Conservation (phyloP, 30 jellyfish, hydroid and myxozoan species). For the Aurelia sp. region DNA sequence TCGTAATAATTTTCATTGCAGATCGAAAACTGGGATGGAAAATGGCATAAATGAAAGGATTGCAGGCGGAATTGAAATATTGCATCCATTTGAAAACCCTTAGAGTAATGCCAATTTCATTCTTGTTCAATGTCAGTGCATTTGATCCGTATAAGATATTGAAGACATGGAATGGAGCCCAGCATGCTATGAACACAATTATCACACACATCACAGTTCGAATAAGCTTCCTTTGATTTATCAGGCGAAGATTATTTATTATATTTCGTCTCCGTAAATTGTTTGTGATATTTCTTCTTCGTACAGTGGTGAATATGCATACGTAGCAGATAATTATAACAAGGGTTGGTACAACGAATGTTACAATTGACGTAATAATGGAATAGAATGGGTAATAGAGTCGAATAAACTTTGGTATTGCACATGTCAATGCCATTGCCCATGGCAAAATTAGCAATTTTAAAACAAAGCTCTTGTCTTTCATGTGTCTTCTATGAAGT, state of each 20-base stretch:
- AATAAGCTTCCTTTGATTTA: not conserved
- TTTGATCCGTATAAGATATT: not conserved
- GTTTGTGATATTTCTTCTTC: too few species aligned
- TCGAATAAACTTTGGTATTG: not conserved
- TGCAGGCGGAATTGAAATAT: conserved; percentile 34
- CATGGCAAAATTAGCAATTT: not conserved
- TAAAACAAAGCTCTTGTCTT: not conserved
- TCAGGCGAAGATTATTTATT: not conserved
- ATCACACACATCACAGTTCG: not conserved
- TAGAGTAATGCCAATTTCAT: not conserved
- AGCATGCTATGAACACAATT: not conserved
- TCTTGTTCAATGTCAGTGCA: not conserved
- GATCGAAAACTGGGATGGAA: conserved; percentile 8
- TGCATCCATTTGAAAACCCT: not conserved
- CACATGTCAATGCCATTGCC: not conserved
- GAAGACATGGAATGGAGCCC: not conserved
- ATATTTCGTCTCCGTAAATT: not conserved
- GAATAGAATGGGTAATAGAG: not conserved
- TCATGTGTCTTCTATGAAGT: not conserved
- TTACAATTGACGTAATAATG: not conserved
- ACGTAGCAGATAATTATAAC: not conserved
- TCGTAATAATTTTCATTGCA: too few species aligned
- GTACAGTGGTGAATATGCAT: not conserved
- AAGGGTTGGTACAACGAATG: not conserved
- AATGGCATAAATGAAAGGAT: conserved; percentile 24